phyloP scores from a whole-genome alignment of 2,888 invertebrate genomes.

The Stomorhina lunata region DNA sequence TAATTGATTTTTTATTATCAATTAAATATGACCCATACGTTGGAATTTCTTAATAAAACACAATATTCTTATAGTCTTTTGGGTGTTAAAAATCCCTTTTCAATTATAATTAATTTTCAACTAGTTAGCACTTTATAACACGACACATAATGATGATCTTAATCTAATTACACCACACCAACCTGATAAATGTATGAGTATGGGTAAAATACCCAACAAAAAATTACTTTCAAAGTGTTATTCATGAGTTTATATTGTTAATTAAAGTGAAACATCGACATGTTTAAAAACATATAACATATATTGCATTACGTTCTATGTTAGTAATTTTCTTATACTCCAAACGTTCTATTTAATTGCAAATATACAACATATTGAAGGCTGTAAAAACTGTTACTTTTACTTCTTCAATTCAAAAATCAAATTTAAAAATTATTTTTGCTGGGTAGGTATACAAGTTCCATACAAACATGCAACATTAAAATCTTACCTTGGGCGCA shows the following conservation, averaged over 20 bases:
- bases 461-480: not conserved
- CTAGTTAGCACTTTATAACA: slow-evolving; percentile 52
- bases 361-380: too few relatives aligned
- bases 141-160: slow-evolving; percentile 46
- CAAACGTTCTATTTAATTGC: too few relatives aligned
- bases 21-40: not conserved
- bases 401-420: too few relatives aligned
- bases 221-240: too few relatives aligned
- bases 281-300: too few relatives aligned
- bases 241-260: too few relatives aligned
- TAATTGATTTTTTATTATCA: not conserved
- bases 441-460: not conserved
- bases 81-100: slow-evolving; percentile 53
- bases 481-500: slow-evolving; percentile 14
- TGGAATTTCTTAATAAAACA: not conserved
- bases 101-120: slow-evolving; percentile 60
- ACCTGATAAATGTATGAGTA: not conserved
- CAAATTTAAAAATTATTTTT: too few relatives aligned
- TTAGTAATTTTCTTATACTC: too few relatives aligned
- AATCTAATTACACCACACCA: slow-evolving; percentile 49
- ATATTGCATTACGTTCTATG: too few relatives aligned
- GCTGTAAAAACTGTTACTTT: too few relatives aligned
- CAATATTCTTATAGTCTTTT: not conserved
- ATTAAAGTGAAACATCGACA: too few relatives aligned
- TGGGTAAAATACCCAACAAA: not conserved